Percentiles rank a stretch among this genome's conserved stretches.
These are phyloP conservation scores for Hybognathus amarus DNA, from an alignment of 2,797 vertebrate species.

Conservation along the genomic window DNA sequence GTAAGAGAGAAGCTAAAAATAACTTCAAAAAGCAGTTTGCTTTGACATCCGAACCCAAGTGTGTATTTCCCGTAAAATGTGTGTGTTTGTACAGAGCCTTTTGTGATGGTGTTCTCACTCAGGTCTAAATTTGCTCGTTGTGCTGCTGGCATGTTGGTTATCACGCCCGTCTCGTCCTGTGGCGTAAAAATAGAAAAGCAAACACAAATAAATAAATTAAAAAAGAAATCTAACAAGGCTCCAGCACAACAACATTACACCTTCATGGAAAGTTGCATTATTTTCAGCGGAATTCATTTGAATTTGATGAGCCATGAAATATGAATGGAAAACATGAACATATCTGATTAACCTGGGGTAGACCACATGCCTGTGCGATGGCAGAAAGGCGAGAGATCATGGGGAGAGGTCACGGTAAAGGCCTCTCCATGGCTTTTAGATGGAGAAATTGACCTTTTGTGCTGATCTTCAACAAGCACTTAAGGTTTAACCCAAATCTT, in stretches of 20 bases:
- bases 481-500: constrained; percentile 17
- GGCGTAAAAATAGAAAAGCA: constrained; percentile 52
- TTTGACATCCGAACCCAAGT: constrained; percentile 41
- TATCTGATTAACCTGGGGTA: constrained; percentile 60
- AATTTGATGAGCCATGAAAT: constrained; percentile 71
- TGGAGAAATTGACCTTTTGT: constrained; percentile 23
- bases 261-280: constrained; percentile 39
- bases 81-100: constrained; percentile 32
- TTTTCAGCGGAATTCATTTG: constrained; percentile 63
- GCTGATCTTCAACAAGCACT: constrained; percentile 22
- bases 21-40: constrained; percentile 52
- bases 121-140: constrained; percentile 55
- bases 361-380: constrained; percentile 56
- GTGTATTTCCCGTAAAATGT: constrained; percentile 21
- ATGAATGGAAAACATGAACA: constrained; percentile 66
- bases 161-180: constrained; percentile 46
- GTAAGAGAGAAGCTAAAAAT: constrained; percentile 56
- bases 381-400: constrained; percentile 61
- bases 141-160: constrained; percentile 48
- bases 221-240: constrained; percentile 52
- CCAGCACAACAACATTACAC: constrained; percentile 51
- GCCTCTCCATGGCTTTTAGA: constrained; percentile 1
- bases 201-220: constrained; percentile 55
- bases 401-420: constrained; percentile 46
- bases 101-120: constrained; percentile 49